Evolutionary conservation across 1,140 invertebrate species (phyloP), one percentile per base, ranked within the genome.

Genomic region (Gonioctena quinquepunctata): DNA sequence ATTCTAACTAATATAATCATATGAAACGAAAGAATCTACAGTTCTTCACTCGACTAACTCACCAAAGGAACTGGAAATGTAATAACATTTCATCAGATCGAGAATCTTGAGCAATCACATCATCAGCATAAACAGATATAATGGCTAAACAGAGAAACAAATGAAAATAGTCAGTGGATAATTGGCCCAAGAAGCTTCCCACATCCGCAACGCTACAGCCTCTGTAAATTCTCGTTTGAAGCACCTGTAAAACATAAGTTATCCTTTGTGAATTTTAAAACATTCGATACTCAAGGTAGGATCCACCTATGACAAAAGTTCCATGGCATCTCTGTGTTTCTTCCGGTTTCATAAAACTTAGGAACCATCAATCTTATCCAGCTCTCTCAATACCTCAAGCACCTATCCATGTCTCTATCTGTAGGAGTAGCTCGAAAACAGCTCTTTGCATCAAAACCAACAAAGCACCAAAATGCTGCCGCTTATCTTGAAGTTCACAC

Each of bases 251-350:
- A 56, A 61, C 27, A 13, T 8, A 42, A 42, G 16, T n/a, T 3
- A 42, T 42, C 18, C 19, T 28, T 48, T 54, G 52, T 16, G 25
- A 66, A n/a, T 66, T 18, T 48, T 26, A 22, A 18, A 54, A 23
- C 49, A 22, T 72, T 70, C 68, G 56, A 56, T 68, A 88, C 88
- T 88, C 87, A 96, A 86, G 97, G 81, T 26, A 98, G 83, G 77
- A 98, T 95, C 96, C 96, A 98, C 70, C 96, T 89, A 81, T 97
- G 93, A 75, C 93, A 95, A 82, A 97, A 98, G 80, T 80, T 97
- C 94, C 84, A 94, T 89, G 1, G 93, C 94, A 84, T 97, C 95
- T 25, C 88, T 87, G 76, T 94, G 90, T 76, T 90, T 91, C 73
- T 91, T 84, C 48, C 97, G 85, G 83, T 97, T 50, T 90, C 87